Evolutionary conservation across 2,888 invertebrate genomes (phyloP), one percentile per base, ranked within the genome.

Genomic region (Deilephila elpenor): DNA sequence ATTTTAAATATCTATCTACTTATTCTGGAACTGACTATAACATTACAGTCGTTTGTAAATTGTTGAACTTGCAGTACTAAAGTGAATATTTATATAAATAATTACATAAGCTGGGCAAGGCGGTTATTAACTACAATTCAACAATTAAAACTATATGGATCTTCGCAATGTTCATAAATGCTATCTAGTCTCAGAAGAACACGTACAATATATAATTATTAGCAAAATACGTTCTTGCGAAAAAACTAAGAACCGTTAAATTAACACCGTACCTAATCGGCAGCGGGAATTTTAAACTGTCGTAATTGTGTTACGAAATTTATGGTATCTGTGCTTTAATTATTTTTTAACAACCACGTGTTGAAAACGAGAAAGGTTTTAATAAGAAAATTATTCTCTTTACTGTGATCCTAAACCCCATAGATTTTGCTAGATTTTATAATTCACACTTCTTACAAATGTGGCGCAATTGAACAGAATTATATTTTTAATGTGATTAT

Each of bases 231-330:
- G 4, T 61, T 62, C 37, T 32, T 62, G 64, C 64, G 44, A 64
- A 20, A 64, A 64, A 64, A 44, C 64, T 32, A 62, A 61, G 17
- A 61, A 29, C 29, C 14, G n/a, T 67, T 51, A 25, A 67, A 25
- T 51, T 51, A 61, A 67, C 44, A 67, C 67, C 67, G 14, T 64
- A 4, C 32, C 37, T 37, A 67, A 67, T 51, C 44, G 44, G 25
- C 25, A 17, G 67, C 44, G 44, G 44, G 67, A 51, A 51, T 67
- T 25, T 67, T 51, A 51, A 51, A 25, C 20, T 67, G 20, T 67
- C 25, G 67, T 60, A 60, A 67, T 67, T 25, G 37, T 20, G 17
- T 51, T 67, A 25, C 67, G 51, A 60, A 29, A 60, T 25, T 51
- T n/a, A 53, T 56, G 20, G 44, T 25, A 67, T 51, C 44, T 67